A percentile compares a stretch with the other conserved stretches of the same genome.
Conservation (phyloP, 2,113 vertebrate species). For the Gorsachius goisagi region DNA sequence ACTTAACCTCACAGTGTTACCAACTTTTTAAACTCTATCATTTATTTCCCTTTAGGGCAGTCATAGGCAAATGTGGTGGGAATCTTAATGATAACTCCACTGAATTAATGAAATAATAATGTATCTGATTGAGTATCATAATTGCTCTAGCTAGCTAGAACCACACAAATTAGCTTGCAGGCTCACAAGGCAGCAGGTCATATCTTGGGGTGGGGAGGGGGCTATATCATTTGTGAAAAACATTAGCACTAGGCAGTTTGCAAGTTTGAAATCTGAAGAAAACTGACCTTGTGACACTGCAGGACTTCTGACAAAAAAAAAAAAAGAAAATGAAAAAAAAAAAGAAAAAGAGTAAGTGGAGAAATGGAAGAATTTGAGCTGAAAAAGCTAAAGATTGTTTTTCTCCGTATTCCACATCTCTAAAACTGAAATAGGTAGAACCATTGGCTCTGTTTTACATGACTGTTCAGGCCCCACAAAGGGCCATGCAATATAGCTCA, state of each 20-base stretch:
- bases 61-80: background rate
- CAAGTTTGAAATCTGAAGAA: background rate
- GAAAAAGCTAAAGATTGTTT: background rate
- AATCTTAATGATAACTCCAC: background rate
- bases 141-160: background rate
- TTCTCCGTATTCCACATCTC: background rate
- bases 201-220: background rate
- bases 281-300: background rate
- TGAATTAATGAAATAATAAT: background rate
- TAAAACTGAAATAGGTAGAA: background rate
- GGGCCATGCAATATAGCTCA: background rate
- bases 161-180: background rate
- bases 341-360: background rate
- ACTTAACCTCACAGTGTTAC: background rate
- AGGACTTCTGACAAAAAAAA: background rate
- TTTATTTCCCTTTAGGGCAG: background rate
- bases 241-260: background rate
- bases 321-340: background rate
- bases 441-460: background rate
- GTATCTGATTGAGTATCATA: background rate
- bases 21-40: background rate
- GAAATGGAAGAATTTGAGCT: background rate
- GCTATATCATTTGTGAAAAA: background rate
- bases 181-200: background rate
- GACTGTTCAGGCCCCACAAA: background rate